Percentiles rank a stretch among this genome's conserved stretches.
phyloP scores from a whole-genome alignment of 2,888 invertebrate species.

The Orchesella flavescens region DNA sequence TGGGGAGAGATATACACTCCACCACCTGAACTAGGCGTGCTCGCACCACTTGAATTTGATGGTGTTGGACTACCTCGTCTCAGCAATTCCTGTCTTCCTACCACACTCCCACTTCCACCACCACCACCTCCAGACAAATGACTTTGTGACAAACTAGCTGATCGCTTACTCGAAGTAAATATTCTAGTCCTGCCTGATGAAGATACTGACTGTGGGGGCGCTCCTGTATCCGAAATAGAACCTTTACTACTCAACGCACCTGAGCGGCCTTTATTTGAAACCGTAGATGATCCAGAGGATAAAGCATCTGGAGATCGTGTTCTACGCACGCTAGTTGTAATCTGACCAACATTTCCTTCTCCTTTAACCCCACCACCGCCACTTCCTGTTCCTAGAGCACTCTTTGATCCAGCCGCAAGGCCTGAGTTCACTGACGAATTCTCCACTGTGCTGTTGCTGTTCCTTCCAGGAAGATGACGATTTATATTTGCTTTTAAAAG shows the following conservation, averaged over 20 bases:
- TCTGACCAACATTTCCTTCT: constrained; percentile 50
- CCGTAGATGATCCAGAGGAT: constrained; percentile 21
- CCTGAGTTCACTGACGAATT: constrained; percentile 44
- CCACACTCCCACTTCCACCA: constrained; percentile 15
- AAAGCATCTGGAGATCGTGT: constrained; percentile 42
- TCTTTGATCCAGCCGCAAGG: constrained; percentile 40
- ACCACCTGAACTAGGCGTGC: constrained; percentile 64
- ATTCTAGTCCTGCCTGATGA: constrained; percentile 62
- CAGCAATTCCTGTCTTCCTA: constrained; percentile 53
- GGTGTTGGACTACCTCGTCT: constrained; percentile 66
- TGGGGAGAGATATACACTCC: constrained; percentile 50
- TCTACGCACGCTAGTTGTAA: constrained; percentile 17
- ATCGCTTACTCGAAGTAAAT: constrained; percentile 68
- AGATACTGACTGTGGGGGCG: constrained; percentile 37
- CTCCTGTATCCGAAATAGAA: constrained; percentile 48
- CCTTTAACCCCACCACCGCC: constrained; percentile 21
- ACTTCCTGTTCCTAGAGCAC: constrained; percentile 43
- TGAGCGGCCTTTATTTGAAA: constrained; percentile 24
- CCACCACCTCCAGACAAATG: constrained; percentile 44
- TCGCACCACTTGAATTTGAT: constrained; percentile 62
- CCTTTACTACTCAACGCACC: constrained; percentile 45
- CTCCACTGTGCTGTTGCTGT: constrained; percentile 56
- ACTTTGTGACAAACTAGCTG: constrained; percentile 61
- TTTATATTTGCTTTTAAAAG: constrained; percentile 41
- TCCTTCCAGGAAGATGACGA: constrained; percentile 36